Conservation (phyloP, 2,888 invertebrate genomes). For the Lepidochitona cinerea region DNA sequence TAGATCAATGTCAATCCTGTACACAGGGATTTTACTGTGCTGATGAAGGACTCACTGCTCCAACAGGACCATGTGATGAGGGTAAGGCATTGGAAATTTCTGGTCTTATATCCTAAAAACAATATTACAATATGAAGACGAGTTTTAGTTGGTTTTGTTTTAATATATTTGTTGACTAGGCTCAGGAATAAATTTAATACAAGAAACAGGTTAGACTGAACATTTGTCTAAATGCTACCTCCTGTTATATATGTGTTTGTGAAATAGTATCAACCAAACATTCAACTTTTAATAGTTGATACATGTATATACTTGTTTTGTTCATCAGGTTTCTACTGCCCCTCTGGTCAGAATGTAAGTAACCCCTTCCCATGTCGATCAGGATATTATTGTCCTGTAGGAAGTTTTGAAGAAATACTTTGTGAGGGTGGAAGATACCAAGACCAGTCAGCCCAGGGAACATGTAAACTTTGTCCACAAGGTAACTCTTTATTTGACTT, state of each 20-base stretch:
- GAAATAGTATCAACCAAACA: no score
- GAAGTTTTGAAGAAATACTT: conserved; percentile 48
- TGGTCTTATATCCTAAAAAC: no score
- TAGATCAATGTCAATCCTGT: conserved; percentile 55
- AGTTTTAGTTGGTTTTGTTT: no score
- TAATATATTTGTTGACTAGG: no score
- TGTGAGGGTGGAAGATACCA: conserved; percentile 66
- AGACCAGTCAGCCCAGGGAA: conserved; percentile 51
- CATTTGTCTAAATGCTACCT: no score
- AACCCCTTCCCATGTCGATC: conserved; percentile 53
- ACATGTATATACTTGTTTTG: no score
- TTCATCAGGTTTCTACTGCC: conserved; percentile 68
- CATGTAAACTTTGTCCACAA: conserved; percentile 55
- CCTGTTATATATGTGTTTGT: no score
- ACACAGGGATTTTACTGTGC: conserved; percentile 57
- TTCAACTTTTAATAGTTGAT: no score
- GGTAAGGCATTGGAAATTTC: conserved; percentile 37
- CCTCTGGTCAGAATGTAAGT: conserved; percentile 58
- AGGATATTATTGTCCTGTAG: conserved; percentile 62
- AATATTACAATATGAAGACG: no score
- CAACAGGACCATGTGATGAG: conserved; percentile 56
- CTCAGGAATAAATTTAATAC: background rate
- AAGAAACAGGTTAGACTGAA: background rate
- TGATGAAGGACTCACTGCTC: conserved; percentile 48
- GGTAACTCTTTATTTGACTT: no score